phyloP scores from a whole-genome alignment of 2,113 vertebrate species.

The Calyptomena viridis region DNA sequence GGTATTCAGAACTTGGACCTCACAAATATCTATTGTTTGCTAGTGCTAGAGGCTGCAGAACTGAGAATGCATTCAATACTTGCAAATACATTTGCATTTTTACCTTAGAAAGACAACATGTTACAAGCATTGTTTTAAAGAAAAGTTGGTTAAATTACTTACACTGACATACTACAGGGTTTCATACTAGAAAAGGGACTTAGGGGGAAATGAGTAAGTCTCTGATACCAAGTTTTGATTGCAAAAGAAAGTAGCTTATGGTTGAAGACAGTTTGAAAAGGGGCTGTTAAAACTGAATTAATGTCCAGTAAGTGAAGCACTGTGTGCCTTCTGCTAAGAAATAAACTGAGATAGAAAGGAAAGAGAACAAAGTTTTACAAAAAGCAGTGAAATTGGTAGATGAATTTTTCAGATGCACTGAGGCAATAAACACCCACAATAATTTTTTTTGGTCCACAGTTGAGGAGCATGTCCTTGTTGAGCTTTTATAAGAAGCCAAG shows the following conservation, averaged over 20 bases:
- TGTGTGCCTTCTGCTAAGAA: neutral
- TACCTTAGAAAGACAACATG: neutral
- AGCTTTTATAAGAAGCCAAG: neutral
- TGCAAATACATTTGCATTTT: neutral
- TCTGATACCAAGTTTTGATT: neutral
- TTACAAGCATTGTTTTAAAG: neutral
- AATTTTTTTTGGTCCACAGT: neutral
- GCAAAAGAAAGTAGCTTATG: neutral
- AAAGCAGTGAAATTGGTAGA: neutral
- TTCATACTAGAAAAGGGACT: neutral
- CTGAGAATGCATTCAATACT: neutral
- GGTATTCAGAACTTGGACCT: neutral
- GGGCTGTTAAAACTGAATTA: neutral
- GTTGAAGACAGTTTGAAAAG: neutral
- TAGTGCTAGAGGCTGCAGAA: neutral
- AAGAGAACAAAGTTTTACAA: neutral
- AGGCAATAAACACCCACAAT: neutral
- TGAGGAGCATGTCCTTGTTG: fast-evolving
- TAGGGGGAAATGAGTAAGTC: neutral
- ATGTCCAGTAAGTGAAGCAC: neutral
- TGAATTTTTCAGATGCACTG: neutral
- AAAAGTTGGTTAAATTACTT: neutral
- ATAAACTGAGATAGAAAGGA: neutral
- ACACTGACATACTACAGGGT: fast-evolving
- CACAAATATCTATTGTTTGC: neutral